Percentiles rank a stretch among this genome's conserved stretches.
Evolutionary conservation across 2,888 invertebrate genomes (phyloP).

Genomic region (Eledona agricola): DNA sequence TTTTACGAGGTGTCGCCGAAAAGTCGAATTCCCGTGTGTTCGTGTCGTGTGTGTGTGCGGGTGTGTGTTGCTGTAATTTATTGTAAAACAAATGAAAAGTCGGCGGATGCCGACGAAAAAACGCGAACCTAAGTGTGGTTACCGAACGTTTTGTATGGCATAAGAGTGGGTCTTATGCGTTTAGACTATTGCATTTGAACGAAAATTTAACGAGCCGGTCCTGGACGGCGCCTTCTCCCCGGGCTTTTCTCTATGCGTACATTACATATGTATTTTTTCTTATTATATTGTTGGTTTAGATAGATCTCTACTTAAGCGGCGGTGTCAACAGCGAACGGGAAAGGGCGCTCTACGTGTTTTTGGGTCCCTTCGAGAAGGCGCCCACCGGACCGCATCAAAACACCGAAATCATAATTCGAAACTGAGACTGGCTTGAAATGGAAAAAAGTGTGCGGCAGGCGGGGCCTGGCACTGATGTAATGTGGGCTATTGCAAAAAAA

Average conservation of each 20-base stretch:
- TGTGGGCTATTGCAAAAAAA: slow-evolving; percentile 64
- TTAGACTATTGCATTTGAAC: slow-evolving; percentile 63
- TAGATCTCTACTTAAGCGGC: slow-evolving; percentile 12
- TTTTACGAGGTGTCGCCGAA: background rate
- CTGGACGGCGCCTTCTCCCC: slow-evolving; percentile 13
- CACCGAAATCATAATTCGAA: slow-evolving; percentile 50
- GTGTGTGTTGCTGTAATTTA: slow-evolving; percentile 51
- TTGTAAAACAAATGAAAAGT: slow-evolving; percentile 58
- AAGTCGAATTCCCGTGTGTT: too few relatives aligned
- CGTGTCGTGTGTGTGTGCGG: slow-evolving; percentile 11
- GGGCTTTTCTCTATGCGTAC: slow-evolving; percentile 50
- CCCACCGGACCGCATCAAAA: slow-evolving; percentile 47
- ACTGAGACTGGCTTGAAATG: slow-evolving; percentile 54
- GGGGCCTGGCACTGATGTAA: slow-evolving; percentile 49
- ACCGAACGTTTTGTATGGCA: slow-evolving; percentile 62
- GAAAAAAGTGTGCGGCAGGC: slow-evolving; percentile 49
- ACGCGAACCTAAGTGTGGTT: slow-evolving; percentile 60
- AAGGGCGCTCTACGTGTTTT: slow-evolving; percentile 47
- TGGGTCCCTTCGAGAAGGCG: slow-evolving; percentile 46
- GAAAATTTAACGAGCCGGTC: slow-evolving; percentile 47
- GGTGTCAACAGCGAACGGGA: slow-evolving; percentile 27
- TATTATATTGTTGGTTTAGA: slow-evolving; percentile 14
- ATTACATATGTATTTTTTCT: too few relatives aligned
- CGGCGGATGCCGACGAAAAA: slow-evolving; percentile 42
- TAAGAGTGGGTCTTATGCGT: slow-evolving; percentile 58